These are phyloP conservation scores for Megalopta genalis DNA, from an alignment of 1,140 invertebrate genomes.

Conservation along the genomic window DNA sequence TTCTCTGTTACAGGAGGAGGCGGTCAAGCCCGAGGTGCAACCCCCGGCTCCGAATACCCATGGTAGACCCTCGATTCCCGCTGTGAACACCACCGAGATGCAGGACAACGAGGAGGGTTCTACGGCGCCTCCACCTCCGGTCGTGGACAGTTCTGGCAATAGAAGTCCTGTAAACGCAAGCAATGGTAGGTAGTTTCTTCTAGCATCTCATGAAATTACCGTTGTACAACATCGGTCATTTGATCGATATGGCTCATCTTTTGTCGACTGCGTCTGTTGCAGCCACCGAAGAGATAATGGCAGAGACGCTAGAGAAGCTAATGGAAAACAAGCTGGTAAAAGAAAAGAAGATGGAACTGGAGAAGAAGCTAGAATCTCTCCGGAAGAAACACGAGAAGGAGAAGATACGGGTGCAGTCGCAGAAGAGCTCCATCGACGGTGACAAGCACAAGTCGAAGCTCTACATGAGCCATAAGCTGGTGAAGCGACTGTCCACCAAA, in stretches of 20 bases:
- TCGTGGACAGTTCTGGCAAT: constrained; percentile 68
- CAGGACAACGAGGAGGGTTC: constrained; percentile 72
- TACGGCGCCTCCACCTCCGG: constrained; percentile 52
- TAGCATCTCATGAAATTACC: neutral
- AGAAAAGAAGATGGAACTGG: constrained; percentile 90
- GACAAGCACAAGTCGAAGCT: constrained; percentile 86
- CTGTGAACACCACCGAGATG: constrained; percentile 70
- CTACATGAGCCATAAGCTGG: constrained; percentile 86
- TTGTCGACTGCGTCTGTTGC: constrained; percentile 28
- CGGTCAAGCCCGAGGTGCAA: constrained; percentile 62
- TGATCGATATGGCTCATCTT: too few relatives aligned
- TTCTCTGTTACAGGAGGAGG: constrained; percentile 68
- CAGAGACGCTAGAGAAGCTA: constrained; percentile 90
- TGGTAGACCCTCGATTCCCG: constrained; percentile 71
- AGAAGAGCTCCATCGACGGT: constrained; percentile 82
- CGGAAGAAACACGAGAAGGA: constrained; percentile 93
- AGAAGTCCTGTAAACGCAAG: constrained; percentile 74
- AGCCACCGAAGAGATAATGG: constrained; percentile 83
- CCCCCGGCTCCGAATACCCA: constrained; percentile 68
- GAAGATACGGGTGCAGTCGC: constrained; percentile 82
- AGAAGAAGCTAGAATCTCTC: constrained; percentile 92
- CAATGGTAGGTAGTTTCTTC: constrained; percentile 67
- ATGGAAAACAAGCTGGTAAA: constrained; percentile 90
- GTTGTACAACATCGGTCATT: neutral
- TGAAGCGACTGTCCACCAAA: constrained; percentile 89